Evolutionary conservation across 2,888 invertebrate genomes (phyloP), one percentile per base, ranked within the genome.

Genomic region (Adelognathus sp.): DNA sequence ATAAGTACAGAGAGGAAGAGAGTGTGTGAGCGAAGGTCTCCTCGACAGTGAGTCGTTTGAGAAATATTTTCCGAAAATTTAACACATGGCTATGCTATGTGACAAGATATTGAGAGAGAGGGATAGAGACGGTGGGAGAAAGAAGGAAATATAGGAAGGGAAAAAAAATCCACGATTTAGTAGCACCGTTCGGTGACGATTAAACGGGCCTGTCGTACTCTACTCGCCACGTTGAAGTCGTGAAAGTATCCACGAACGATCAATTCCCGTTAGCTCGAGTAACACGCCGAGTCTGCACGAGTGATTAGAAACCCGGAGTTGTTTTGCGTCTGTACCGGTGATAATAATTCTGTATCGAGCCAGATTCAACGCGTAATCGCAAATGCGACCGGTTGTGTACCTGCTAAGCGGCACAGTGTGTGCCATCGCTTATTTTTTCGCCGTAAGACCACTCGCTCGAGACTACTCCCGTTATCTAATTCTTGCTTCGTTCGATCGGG

Each of bases 401-500:
- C 36, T 7, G 11, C n/a, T 41, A 11, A 7, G 6, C n/a, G 18
- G 18, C n/a, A 9, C 31, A 46, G 27, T 52, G 60, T 24, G 60
- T 60, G 66, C 7, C 18, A 60, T 27, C 24, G 46, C 33, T 24
- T n/a, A n/a, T n/a, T n/a, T n/a, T n/a, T 33, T 7, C 6, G 6
- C 52, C 6, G 50, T 33, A 52, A 52, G 52, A 54, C 24, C 39
- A 39, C 50, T 21, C 52, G 29, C 27, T 11, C 18, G 52, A 64
- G 73, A 36, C 73, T 73, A 73, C 73, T 64, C 73, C 73, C 73
- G 64, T 73, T 64, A 64, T 64, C 58, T 36, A 64, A 73, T 73
- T 73, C 54, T n/a, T n/a, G n/a, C 44, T 58, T 58, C 46, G 31
- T 64, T 72, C 63, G 63, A 64, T 64, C 56, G 64, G 56, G 36